Evolutionary conservation across 64 coral and sea anemone genomes (phyloP), one percentile per base, ranked within the genome.

Genomic region (Montipora efflorescens): DNA sequence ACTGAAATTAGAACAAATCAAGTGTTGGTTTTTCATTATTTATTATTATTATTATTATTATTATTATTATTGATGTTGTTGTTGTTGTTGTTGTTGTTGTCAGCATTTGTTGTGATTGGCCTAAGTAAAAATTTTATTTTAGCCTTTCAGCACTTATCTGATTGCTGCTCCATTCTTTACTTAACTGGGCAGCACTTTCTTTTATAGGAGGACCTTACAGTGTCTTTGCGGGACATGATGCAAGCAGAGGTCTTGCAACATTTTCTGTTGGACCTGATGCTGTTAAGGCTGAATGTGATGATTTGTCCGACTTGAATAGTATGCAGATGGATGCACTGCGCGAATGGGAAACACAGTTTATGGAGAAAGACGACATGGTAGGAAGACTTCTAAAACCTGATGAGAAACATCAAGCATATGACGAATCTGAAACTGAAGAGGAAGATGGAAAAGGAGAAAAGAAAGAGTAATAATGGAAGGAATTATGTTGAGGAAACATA

Each of bases 161-260:
- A 57, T 6, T 57, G 53, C 6, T 57, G 11, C 53, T 11, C 53
- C 53, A 19, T 18, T 15, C 12, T 0, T 48, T 81, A 44, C 2
- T 59, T 48, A 5, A 22, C 84, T 78, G 48, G 3, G 19, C 3
- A 18, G 15, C 47, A 8, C 81, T 78, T 75, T 28, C 69, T 87
- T 81, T n/a, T 28, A 11, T 57, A 99, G 98, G 98, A 88, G 98
- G 98, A 71, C 98, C 98, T 68, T 99, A 99, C 62, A 90, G 89
- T 76, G 93, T 91, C 77, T 99, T 99, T 99, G 98, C 68, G 18
- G 98, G 98, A 23, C 98, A 94, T 94, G 98, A 99, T 95, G 98
- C 98, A 28, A 99, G 98, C 75, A 85, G 98, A 87, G 98, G 98
- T 52, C 81, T 99, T 52, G 98, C 98, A 23, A 99, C 98, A 70